These are phyloP conservation scores for Anguilla japonica DNA, from an alignment of 2,113 vertebrate genomes.

Conservation along the genomic window DNA sequence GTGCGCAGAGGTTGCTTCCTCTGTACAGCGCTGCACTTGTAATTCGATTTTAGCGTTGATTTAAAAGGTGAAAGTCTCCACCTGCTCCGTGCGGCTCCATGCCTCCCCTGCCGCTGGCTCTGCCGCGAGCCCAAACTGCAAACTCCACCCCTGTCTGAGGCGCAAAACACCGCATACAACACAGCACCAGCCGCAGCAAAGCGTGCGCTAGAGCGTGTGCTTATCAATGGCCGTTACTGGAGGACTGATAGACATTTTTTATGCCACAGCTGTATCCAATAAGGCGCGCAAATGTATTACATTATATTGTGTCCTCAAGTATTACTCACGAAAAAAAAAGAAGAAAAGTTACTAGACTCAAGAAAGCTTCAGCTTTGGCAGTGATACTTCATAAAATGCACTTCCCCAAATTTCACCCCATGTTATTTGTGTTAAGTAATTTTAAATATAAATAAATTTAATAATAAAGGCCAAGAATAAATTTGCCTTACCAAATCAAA, in stretches of 20 bases:
- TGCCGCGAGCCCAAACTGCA: not conserved
- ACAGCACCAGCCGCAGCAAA: slow-evolving; percentile 8
- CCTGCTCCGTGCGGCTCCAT: not conserved
- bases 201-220: not conserved
- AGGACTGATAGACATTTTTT: slow-evolving; percentile 7
- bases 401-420: not conserved
- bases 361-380: not conserved
- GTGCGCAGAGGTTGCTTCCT: no score
- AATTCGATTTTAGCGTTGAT: not conserved
- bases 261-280: slow-evolving; percentile 35
- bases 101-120: not conserved
- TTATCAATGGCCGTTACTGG: not conserved
- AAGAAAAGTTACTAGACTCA: slow-evolving; percentile 1
- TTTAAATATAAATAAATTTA: not conserved
- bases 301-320: slow-evolving; percentile 15
- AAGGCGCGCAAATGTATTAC: not conserved
- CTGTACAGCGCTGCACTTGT: not conserved
- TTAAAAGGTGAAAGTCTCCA: not conserved
- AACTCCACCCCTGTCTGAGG: slow-evolving; percentile 4
- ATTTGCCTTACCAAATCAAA: not conserved
- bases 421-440: not conserved
- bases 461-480: not conserved
- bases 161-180: slow-evolving; percentile 8
- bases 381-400: not conserved
- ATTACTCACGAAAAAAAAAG: slow-evolving; percentile 15